Evolutionary conservation across 2,113 vertebrate species (phyloP).

Genomic region (Brevimyrus niger): DNA sequence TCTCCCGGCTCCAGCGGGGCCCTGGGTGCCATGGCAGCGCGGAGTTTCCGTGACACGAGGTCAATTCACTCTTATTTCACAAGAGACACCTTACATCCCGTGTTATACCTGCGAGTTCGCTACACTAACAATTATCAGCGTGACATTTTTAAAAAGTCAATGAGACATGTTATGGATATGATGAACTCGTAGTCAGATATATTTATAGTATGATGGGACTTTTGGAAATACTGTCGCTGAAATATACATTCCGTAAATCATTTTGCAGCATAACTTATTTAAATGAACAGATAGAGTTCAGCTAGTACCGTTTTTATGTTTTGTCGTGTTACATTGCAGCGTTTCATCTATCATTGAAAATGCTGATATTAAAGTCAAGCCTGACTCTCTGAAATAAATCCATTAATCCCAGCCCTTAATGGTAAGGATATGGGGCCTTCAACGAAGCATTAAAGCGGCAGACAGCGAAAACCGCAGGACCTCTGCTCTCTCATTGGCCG

Average conservation of each 20-base stretch:
- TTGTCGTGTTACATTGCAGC: not conserved
- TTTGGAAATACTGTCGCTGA: not conserved
- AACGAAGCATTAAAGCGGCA: not conserved
- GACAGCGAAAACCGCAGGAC: not conserved
- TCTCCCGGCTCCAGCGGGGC: conserved; percentile 27
- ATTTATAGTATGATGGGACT: not conserved
- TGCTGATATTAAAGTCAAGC: not conserved
- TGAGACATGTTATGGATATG: not conserved
- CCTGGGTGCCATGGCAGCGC: not conserved
- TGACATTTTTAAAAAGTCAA: not conserved
- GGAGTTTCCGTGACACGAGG: not conserved
- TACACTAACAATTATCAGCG: not conserved
- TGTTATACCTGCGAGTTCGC: not conserved
- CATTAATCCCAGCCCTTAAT: not conserved
- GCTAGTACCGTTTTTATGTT: not conserved
- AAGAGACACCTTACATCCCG: not conserved
- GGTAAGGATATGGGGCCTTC: not conserved
- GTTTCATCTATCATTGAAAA: not conserved
- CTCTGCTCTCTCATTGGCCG: not conserved
- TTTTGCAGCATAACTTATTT: not conserved
- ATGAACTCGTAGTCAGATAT: not conserved
- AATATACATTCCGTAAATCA: not conserved
- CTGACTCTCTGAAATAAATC: not conserved
- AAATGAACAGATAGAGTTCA: not conserved
- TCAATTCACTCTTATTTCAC: not conserved